Percentiles rank a stretch among this genome's conserved stretches.
phyloP scores from a whole-genome alignment of 1,140 invertebrate genomes.

The Drosophila equinoxialis region DNA sequence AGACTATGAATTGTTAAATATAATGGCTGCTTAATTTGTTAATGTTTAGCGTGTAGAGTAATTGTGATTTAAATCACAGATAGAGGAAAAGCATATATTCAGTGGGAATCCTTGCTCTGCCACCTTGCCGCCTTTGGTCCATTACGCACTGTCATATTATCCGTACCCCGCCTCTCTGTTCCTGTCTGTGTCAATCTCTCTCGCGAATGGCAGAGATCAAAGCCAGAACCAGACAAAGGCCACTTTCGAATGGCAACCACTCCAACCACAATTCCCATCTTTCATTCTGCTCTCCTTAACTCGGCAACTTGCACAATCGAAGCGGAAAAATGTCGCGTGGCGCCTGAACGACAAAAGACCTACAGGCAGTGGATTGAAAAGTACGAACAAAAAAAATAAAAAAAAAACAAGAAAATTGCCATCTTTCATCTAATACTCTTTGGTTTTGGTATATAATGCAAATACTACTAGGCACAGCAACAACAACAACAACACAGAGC shows the following conservation, averaged over 20 bases:
- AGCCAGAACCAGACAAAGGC: conserved; percentile 56
- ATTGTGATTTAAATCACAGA: neutral
- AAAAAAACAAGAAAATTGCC: neutral
- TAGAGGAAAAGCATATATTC: conserved; percentile 5
- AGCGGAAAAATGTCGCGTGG: conserved; percentile 78
- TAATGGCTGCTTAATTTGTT: no score
- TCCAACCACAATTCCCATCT: conserved; percentile 25
- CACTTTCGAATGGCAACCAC: conserved; percentile 23
- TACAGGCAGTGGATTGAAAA: conserved; percentile 27
- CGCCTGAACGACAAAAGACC: conserved; percentile 52
- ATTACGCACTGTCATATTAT: conserved; percentile 1
- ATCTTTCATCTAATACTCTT: conserved; percentile 64
- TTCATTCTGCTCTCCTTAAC: conserved; percentile 1
- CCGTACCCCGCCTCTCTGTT: no score
- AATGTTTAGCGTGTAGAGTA: neutral
- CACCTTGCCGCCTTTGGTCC: conserved; percentile 21
- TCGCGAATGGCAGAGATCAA: conserved; percentile 52
- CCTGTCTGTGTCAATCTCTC: neutral
- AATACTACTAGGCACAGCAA: conserved; percentile 32
- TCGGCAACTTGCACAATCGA: conserved; percentile 36
- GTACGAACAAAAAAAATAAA: conserved; percentile 12
- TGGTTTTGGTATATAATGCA: conserved; percentile 59
- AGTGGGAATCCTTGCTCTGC: conserved; percentile 22
- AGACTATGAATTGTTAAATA: no score
- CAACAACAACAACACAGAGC: no score